Conservation (phyloP, 2,888 invertebrate species). For the Homarus gammarus region DNA sequence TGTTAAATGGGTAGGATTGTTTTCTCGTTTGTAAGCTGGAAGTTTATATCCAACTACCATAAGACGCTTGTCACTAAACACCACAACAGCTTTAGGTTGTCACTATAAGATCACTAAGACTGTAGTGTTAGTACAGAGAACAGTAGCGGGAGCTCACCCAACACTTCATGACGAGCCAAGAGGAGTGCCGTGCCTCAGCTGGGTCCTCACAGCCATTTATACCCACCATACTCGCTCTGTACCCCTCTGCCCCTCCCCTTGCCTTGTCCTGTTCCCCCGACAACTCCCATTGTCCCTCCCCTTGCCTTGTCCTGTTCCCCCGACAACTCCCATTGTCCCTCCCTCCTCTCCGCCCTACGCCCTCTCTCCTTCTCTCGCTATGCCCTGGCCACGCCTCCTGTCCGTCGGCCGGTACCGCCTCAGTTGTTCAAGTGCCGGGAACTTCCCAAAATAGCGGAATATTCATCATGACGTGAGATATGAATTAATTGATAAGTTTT, state of each 20-base stretch:
- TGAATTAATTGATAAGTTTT: too few relatives aligned
- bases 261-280: background rate
- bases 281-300: background rate
- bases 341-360: background rate
- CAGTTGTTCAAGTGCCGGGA: background rate
- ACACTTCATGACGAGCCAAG: slow-evolving; percentile 5
- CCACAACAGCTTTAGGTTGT: background rate
- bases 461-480: too few relatives aligned
- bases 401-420: background rate
- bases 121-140: background rate
- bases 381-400: background rate
- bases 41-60: background rate
- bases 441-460: background rate
- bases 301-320: background rate
- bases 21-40: background rate
- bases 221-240: background rate
- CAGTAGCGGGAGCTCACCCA: background rate
- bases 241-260: background rate
- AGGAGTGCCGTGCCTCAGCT: background rate
- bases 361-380: background rate
- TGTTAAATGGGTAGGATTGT: background rate
- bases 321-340: background rate
- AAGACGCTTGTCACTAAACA: background rate
- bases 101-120: background rate
- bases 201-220: background rate